A percentile compares a stretch with the other conserved stretches of the same genome.
phyloP scores from a whole-genome alignment of 2,888 invertebrate genomes.

The Sacculina carcini region DNA sequence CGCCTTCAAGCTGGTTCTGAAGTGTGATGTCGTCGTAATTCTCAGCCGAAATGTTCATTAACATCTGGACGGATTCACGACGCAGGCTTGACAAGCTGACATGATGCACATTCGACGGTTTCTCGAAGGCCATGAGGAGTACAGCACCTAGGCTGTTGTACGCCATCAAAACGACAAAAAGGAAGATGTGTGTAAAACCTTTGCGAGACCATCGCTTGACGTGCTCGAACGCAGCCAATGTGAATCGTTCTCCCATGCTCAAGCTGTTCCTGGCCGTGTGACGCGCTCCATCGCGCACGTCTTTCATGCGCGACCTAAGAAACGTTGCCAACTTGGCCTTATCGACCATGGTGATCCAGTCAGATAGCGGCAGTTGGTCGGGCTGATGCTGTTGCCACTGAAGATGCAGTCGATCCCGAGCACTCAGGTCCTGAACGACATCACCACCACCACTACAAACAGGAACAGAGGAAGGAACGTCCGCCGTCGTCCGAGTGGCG shows the following conservation, averaged over 20 bases:
- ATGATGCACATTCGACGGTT: slow-evolving; percentile 18
- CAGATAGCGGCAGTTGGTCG: not conserved
- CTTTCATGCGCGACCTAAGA: slow-evolving; percentile 10
- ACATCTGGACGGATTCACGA: slow-evolving; percentile 23
- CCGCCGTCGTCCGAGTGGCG: too few relatives aligned
- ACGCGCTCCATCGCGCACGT: slow-evolving; percentile 10
- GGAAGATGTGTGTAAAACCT: slow-evolving; percentile 72
- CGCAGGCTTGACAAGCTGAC: slow-evolving; percentile 23
- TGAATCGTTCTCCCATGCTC: slow-evolving; percentile 55
- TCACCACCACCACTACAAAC: too few relatives aligned
- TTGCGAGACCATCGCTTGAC: slow-evolving; percentile 36
- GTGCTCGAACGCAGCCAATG: slow-evolving; percentile 51
- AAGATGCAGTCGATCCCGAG: too few relatives aligned
- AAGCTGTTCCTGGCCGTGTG: slow-evolving; percentile 39
- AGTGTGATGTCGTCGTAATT: not conserved
- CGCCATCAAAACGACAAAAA: slow-evolving; percentile 42
- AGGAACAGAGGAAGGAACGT: too few relatives aligned
- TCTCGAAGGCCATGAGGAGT: slow-evolving; percentile 50
- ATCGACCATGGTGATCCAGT: slow-evolving; percentile 5
- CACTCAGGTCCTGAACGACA: too few relatives aligned
- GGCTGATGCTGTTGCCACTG: too few relatives aligned
- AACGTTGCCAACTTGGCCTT: slow-evolving; percentile 11
- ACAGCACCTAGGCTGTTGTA: slow-evolving; percentile 60
- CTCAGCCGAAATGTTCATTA: slow-evolving; percentile 21
- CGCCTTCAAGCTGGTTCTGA: not conserved